A percentile compares a stretch with the other conserved stretches of the same genome.
Evolutionary conservation across 2,888 invertebrate species (phyloP).

Genomic region (Artemia sp.): DNA sequence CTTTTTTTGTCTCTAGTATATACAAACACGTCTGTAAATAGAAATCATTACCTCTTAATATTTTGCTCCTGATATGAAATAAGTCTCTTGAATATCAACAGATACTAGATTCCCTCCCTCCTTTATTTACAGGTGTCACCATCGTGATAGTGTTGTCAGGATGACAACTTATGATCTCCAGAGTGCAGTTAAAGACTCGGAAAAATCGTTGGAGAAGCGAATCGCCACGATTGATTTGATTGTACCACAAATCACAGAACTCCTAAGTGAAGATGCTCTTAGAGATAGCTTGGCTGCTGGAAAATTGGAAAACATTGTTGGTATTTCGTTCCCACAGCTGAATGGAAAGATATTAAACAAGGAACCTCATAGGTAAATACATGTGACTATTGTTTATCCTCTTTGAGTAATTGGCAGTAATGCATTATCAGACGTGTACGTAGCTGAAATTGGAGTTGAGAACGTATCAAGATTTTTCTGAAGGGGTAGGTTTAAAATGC

Average conservation of each 20-base stretch:
- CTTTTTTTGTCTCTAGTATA: no score
- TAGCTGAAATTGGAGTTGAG: no score
- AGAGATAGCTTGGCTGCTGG: not conserved
- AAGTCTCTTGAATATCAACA: no score
- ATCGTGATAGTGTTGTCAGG: constrained; percentile 52
- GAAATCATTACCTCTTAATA: no score
- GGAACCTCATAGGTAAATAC: constrained; percentile 26
- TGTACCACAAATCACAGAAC: constrained; percentile 59
- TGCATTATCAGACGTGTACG: no score
- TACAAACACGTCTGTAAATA: no score
- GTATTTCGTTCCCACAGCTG: not conserved
- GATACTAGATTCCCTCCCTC: no score
- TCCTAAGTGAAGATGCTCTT: constrained; percentile 35
- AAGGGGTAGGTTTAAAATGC: no score
- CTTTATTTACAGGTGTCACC: constrained; percentile 28
- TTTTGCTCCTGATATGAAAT: no score
- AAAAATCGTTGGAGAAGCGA: constrained; percentile 44
- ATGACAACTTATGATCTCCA: constrained; percentile 56
- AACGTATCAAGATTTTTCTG: no score
- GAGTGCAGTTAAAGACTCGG: constrained; percentile 46
- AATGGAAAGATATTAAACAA: constrained; percentile 23
- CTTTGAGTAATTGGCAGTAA: no score
- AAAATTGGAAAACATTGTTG: not conserved
- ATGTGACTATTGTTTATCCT: constrained; percentile 12
- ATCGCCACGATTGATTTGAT: constrained; percentile 58